Conservation (phyloP, 2,113 vertebrate genomes). For the Otus sunia region DNA sequence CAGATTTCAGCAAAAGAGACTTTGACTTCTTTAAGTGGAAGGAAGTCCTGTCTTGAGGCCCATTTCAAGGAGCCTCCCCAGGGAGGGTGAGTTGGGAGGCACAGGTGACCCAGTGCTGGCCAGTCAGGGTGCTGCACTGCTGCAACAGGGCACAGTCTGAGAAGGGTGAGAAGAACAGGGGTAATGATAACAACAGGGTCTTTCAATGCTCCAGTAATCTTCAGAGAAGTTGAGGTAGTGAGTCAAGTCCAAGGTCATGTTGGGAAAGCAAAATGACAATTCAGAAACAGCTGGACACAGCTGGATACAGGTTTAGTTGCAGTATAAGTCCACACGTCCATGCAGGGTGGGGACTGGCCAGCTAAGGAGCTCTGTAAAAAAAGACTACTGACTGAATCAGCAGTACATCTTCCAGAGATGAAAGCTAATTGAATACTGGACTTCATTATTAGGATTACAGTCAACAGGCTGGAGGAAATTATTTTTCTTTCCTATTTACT, state of each 20-base stretch:
- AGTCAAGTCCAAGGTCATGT: neutral
- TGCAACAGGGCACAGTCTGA: neutral
- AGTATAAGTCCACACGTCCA: rapidly evolving
- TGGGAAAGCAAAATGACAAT: neutral
- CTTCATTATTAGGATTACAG: neutral
- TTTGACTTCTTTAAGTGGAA: neutral
- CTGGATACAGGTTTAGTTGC: neutral
- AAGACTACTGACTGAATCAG: neutral
- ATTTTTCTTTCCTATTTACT: neutral
- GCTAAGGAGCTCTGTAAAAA: neutral
- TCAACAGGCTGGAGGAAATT: neutral
- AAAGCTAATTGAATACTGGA: neutral
- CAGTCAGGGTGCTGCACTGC: neutral
- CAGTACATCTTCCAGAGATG: neutral
- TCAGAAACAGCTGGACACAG: neutral
- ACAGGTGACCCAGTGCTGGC: neutral
- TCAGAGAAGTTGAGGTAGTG: neutral
- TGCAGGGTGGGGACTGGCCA: neutral
- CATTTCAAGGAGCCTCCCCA: neutral
- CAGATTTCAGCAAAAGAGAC: neutral
- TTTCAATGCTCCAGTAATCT: neutral
- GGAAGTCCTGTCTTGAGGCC: neutral
- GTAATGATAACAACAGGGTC: neutral
- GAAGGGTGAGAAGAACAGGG: neutral
- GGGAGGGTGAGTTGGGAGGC: neutral